Evolutionary conservation across 1,140 invertebrate species (phyloP).

Genomic region (Drosophila cardini): DNA sequence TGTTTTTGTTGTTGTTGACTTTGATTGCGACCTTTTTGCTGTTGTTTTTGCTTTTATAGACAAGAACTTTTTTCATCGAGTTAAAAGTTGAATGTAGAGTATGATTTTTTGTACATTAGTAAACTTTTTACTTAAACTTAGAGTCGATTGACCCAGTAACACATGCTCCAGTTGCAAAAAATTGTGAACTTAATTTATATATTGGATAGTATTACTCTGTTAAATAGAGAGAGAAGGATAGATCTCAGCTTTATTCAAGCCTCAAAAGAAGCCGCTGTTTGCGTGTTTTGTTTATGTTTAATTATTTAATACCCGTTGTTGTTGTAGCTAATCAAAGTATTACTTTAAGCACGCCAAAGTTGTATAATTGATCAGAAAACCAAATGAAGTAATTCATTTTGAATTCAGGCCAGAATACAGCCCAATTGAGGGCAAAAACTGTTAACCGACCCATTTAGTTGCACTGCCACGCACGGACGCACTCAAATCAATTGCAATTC

Average conservation of each 20-base stretch:
- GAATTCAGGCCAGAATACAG: slow-evolving; percentile 22
- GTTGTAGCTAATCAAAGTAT: neutral
- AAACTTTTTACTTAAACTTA: slow-evolving; percentile 47
- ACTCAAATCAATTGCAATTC: slow-evolving; percentile 53
- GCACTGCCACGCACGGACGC: slow-evolving; percentile 55
- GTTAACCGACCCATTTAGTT: slow-evolving; percentile 61
- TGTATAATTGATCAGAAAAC: slow-evolving; percentile 19
- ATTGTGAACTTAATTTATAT: slow-evolving; percentile 20
- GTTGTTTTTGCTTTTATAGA: slow-evolving; percentile 16
- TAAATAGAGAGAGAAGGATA: neutral
- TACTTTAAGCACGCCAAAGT: slow-evolving; percentile 15
- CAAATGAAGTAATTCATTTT: slow-evolving; percentile 30
- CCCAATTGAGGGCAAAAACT: slow-evolving; percentile 33
- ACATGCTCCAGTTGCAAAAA: slow-evolving; percentile 16
- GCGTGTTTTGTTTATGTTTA: slow-evolving; percentile 21
- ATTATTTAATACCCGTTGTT: neutral
- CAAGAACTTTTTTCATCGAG: slow-evolving; percentile 25
- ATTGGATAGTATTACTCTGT: neutral
- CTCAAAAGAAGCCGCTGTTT: slow-evolving; percentile 3
- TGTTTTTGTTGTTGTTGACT: slow-evolving; percentile 27
- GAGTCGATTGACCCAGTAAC: slow-evolving; percentile 57
- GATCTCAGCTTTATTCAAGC: slow-evolving; percentile 1
- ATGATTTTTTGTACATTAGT: slow-evolving; percentile 27
- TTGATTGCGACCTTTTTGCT: slow-evolving; percentile 41
- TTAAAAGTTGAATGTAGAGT: neutral